Base-by-base conservation (phyloP, 2,888 invertebrate species). In the Tortricodes alternella region DNA sequence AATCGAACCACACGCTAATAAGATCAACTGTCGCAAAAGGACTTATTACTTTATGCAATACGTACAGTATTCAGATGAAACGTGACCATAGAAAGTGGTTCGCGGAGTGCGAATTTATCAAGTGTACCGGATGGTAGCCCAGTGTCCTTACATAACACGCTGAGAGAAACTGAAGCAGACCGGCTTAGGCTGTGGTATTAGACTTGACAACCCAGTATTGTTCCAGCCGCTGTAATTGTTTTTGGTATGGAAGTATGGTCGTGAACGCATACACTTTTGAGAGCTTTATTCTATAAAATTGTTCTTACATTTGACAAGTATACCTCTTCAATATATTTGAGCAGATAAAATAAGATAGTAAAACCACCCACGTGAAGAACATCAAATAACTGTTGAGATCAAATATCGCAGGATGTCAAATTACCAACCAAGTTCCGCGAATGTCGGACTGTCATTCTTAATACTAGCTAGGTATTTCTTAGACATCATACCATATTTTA, bases 31-130 rank as follows among this genome's bases (percentile, higher is more conserved):
- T 56, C 56, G 56, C 41, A 56, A 50, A 49, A 50, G 32, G 37
- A 56, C 55, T 55, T 55, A 43, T 56, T 56, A 37, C 49, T 49
- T 37, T 21, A 44, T 44, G 49, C 49, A 49, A 55, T 56, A 43
- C 43, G 34, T 53, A 23, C 18, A 52, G 44, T 52, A 56, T 56
- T 52, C 48, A 56, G 52, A 55, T 41, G 37, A 27, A 58, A 53
- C 70, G 68, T 84, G 83, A 85, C 74, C 69, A 65, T 78, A 67
- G 85, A 87, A 87, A 85, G 88, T 84, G 71, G 72, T 67, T 66
- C 67, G 62, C 56, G 58, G 61, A 68, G 68, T 68, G 74, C 70
- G 66, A 73, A 78, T 75, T 74, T 73, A 79, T 80, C 74, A 78
- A 74, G 67, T 65, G 59, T 68, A 48, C 46, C 50, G 48, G 62